These are phyloP conservation scores for Stenodera caucasica DNA, from an alignment of 2,888 invertebrate species.

Conservation along the genomic window DNA sequence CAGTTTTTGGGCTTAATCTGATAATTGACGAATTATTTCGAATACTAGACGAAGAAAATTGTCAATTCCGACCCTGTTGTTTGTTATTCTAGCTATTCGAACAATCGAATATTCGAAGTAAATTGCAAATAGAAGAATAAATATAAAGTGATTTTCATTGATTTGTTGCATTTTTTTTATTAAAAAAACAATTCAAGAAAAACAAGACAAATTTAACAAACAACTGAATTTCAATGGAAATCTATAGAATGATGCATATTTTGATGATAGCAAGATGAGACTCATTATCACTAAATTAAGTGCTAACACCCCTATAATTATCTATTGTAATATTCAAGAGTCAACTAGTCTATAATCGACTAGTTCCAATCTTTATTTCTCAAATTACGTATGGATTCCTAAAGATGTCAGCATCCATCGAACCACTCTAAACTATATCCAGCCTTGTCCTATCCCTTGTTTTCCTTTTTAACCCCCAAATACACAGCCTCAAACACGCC, in stretches of 20 bases:
- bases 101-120: not conserved
- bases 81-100: not conserved
- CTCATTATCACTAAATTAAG: not conserved
- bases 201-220: too few relatives aligned
- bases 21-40: too few relatives aligned
- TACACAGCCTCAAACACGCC: constrained; percentile 31
- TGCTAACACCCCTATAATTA: not conserved
- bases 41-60: too few relatives aligned
- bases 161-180: not conserved
- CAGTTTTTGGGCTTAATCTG: too few relatives aligned
- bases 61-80: not conserved
- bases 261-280: not conserved
- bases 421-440: constrained; percentile 18
- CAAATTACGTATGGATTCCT: constrained; percentile 39
- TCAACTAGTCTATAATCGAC: not conserved
- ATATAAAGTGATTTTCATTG: not conserved
- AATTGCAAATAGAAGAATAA: not conserved
- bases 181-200: too few relatives aligned
- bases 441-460: not conserved
- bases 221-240: not conserved
- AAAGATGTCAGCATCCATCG: constrained; percentile 43
- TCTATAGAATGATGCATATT: not conserved
- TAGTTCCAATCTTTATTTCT: not conserved
- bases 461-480: not conserved
- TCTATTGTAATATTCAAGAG: not conserved